phyloP scores from a whole-genome alignment of 2,888 invertebrate species.

The Heliothis peltigera region DNA sequence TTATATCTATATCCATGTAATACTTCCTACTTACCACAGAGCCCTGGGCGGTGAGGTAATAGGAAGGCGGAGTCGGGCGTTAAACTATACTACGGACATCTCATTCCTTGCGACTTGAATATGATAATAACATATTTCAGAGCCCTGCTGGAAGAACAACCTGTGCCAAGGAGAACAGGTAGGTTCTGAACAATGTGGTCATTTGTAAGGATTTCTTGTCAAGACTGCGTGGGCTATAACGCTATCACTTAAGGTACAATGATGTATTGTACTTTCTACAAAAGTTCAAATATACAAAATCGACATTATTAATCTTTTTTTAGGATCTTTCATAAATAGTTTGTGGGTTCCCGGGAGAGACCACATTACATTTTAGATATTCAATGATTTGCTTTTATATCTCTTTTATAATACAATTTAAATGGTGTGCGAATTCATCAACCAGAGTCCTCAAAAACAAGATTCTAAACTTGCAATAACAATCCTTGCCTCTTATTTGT shows the following conservation, averaged over 20 bases:
- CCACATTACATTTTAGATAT: no score
- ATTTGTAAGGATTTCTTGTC: no score
- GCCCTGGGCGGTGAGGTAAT: conserved; percentile 83
- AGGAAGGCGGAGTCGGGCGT: conserved; percentile 80
- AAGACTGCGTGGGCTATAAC: no score
- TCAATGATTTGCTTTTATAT: no score
- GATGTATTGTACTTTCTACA: no score
- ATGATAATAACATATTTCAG: conserved; percentile 85
- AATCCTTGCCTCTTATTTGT: background rate
- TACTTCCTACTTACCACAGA: conserved; percentile 66
- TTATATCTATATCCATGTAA: conserved; percentile 41
- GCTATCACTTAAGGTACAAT: no score
- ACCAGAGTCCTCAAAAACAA: background rate
- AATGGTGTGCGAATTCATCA: background rate
- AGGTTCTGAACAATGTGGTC: background rate
- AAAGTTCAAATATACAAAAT: no score
- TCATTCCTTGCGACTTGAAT: conserved; percentile 78
- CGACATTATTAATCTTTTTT: no score
- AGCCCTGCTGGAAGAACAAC: conserved; percentile 32
- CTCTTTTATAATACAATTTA: no score
- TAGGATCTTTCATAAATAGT: no score
- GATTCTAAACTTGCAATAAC: background rate
- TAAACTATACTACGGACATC: conserved; percentile 79
- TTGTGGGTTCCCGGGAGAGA: no score
- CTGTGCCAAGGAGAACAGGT: conserved; percentile 26